Evolutionary conservation across 2,888 invertebrate genomes (phyloP).

Genomic region (Agrilus cyanescens): DNA sequence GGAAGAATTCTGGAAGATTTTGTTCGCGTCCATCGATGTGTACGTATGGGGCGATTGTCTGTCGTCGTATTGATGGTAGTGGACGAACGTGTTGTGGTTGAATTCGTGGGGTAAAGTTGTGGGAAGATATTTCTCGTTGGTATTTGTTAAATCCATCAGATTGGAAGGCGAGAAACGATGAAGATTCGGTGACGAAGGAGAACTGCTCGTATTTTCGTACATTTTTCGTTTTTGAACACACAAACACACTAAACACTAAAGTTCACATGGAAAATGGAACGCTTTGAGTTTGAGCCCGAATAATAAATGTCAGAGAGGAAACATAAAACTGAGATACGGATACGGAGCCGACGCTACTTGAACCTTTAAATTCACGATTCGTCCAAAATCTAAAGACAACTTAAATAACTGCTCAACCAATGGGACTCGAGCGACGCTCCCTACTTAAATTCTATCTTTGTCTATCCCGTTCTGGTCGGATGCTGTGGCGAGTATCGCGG

Average conservation of each 20-base stretch:
- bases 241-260: constrained; percentile 25
- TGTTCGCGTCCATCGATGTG: constrained; percentile 6
- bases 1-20: constrained; percentile 13
- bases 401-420: constrained; percentile 15
- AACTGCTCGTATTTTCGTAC: constrained; percentile 28
- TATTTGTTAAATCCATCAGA: constrained; percentile 34
- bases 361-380: constrained; percentile 19
- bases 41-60: constrained; percentile 7
- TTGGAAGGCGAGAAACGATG: constrained; percentile 24
- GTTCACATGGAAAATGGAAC: neutral
- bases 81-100: constrained; percentile 8
- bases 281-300: constrained; percentile 1
- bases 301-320: constrained; percentile 1
- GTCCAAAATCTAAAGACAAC: constrained; percentile 16
- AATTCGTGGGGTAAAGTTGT: constrained; percentile 13
- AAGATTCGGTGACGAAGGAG: constrained; percentile 28
- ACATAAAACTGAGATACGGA: constrained; percentile 1
- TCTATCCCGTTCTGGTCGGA: too few relatives aligned
- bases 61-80: constrained; percentile 4
- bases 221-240: constrained; percentile 18
- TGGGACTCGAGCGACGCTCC: constrained; percentile 11
- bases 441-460: constrained; percentile 4
- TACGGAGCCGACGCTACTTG: neutral
- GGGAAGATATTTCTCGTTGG: constrained; percentile 25
- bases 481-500: too few relatives aligned